A percentile compares a stretch with the other conserved stretches of the same genome.
phyloP scores from a whole-genome alignment of 2,888 invertebrate species.

The Trilocha varians region DNA sequence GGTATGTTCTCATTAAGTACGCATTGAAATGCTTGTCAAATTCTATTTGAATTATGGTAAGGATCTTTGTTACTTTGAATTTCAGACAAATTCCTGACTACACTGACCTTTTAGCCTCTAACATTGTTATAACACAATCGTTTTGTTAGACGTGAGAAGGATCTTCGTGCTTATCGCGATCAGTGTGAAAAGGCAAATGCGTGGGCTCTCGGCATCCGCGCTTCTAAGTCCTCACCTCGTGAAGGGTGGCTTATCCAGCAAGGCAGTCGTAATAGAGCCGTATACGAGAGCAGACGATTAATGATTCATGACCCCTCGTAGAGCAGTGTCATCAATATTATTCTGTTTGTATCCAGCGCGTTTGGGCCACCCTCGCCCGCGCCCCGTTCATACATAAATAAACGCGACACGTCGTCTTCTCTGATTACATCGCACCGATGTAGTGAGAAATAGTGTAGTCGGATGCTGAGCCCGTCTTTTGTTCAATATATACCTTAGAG shows the following conservation, averaged over 20 bases:
- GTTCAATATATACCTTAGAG: slow-evolving; percentile 66
- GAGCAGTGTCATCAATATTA: slow-evolving; percentile 74
- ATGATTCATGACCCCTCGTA: slow-evolving; percentile 73
- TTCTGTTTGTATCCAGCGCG: slow-evolving; percentile 71
- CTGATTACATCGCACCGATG: slow-evolving; percentile 74
- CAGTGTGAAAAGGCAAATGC: slow-evolving; percentile 19
- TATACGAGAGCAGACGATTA: slow-evolving; percentile 69
- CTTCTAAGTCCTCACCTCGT: slow-evolving; percentile 28
- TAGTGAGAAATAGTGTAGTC: slow-evolving; percentile 72
- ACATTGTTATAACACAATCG: too few relatives aligned
- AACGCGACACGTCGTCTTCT: slow-evolving; percentile 73
- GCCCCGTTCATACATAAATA: slow-evolving; percentile 73
- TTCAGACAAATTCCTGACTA: too few relatives aligned
- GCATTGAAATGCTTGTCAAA: too few relatives aligned
- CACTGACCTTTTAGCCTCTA: too few relatives aligned
- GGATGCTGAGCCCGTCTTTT: slow-evolving; percentile 67
- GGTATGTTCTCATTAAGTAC: too few relatives aligned
- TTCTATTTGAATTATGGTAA: too few relatives aligned
- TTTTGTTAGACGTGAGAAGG: too few relatives aligned
- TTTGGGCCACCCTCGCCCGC: slow-evolving; percentile 68
- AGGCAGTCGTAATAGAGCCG: slow-evolving; percentile 70
- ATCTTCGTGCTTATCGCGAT: slow-evolving; percentile 3
- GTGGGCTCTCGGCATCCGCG: neutral
- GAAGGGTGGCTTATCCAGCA: slow-evolving; percentile 64
- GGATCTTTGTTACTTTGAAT: too few relatives aligned